A percentile compares a stretch with the other conserved stretches of the same genome.
These are phyloP conservation scores for Melanotaenia trifasciata DNA, from an alignment of 2,797 vertebrate genomes.

Conservation along the genomic window DNA sequence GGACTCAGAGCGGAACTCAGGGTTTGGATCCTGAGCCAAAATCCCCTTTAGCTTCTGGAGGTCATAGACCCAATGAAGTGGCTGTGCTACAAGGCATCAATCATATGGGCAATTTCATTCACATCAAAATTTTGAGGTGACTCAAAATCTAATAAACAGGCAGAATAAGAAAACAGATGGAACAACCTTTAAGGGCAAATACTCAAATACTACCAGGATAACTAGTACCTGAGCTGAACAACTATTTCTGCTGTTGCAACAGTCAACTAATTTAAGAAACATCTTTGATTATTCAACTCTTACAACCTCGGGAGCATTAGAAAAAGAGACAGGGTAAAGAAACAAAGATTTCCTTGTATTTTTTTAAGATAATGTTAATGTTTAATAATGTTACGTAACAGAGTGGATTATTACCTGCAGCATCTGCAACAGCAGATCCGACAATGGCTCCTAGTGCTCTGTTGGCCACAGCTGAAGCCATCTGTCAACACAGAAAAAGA, in stretches of 20 bases:
- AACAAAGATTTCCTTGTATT: too few relatives aligned
- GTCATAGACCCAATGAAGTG: slow-evolving; percentile 84
- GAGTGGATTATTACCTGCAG: slow-evolving; percentile 73
- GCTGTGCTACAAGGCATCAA: slow-evolving; percentile 72
- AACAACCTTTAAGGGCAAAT: too few relatives aligned
- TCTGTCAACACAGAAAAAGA: slow-evolving; percentile 56
- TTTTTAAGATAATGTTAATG: too few relatives aligned
- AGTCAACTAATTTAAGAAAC: not conserved
- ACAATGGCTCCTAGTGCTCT: slow-evolving; percentile 82
- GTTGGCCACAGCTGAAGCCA: slow-evolving; percentile 75
- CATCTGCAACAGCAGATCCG: slow-evolving; percentile 82
- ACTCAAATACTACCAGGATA: too few relatives aligned
- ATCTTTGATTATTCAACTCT: not conserved
- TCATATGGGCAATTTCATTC: not conserved
- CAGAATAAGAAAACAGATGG: too few relatives aligned
- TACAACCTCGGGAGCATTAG: too few relatives aligned
- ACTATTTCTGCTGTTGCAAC: too few relatives aligned
- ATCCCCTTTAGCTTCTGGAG: slow-evolving; percentile 76
- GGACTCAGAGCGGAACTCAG: slow-evolving; percentile 79
- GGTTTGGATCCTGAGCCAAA: slow-evolving; percentile 69
- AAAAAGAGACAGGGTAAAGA: too few relatives aligned
- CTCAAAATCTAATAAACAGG: not conserved
- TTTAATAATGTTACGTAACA: not conserved
- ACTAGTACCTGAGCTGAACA: too few relatives aligned
- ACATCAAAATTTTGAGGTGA: not conserved